Conservation (phyloP, 1,140 invertebrate genomes). For the Neodiprion pinetum region DNA sequence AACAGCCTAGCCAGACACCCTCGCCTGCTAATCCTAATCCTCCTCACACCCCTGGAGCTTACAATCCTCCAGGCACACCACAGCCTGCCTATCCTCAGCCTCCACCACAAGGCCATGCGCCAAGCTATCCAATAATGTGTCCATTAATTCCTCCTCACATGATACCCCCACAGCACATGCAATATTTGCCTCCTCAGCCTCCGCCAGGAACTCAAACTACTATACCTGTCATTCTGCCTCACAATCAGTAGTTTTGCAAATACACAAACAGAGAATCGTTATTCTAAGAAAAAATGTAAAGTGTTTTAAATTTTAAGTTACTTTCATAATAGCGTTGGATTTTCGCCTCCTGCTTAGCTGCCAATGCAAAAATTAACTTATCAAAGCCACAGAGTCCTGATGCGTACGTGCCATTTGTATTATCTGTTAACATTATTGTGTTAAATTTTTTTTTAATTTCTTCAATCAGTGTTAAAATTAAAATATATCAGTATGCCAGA, state of each 20-base stretch:
- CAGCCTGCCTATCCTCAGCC: slow-evolving; percentile 63
- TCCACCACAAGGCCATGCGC: slow-evolving; percentile 61
- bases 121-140: slow-evolving; percentile 67
- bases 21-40: slow-evolving; percentile 70
- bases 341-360: neutral
- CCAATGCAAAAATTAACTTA: neutral
- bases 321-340: slow-evolving; percentile 32
- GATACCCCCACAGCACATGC: slow-evolving; percentile 62
- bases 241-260: slow-evolving; percentile 57
- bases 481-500: too few relatives aligned
- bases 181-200: slow-evolving; percentile 62
- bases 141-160: slow-evolving; percentile 65
- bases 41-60: slow-evolving; percentile 65
- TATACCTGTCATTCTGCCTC: slow-evolving; percentile 62
- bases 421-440: neutral
- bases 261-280: slow-evolving; percentile 36
- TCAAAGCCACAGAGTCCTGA: neutral
- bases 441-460: neutral
- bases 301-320: slow-evolving; percentile 38
- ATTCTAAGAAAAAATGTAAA: slow-evolving; percentile 22
- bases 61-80: slow-evolving; percentile 65
- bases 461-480: neutral
- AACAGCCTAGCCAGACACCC: slow-evolving; percentile 69
- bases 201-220: slow-evolving; percentile 63
- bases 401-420: neutral